phyloP scores from a whole-genome alignment of 2,888 invertebrate genomes.

The Pogonocherus hispidulus region DNA sequence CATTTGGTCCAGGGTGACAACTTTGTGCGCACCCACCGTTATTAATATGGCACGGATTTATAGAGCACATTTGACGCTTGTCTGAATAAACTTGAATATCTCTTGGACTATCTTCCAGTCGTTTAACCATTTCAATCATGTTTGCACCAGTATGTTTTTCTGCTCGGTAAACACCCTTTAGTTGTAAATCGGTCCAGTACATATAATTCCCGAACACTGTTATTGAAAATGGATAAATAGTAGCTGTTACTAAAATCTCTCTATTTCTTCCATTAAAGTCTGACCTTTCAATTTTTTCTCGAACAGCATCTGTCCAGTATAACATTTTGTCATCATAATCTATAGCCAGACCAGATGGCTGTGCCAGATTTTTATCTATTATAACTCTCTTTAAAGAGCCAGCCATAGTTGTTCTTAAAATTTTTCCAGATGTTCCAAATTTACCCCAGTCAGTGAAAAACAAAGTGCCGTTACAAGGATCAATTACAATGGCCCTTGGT shows the following conservation, averaged over 20 bases:
- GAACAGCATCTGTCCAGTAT: slow-evolving; percentile 98
- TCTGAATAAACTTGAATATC: slow-evolving; percentile 91
- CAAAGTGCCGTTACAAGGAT: slow-evolving; percentile 95
- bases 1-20: slow-evolving; percentile 90
- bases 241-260: slow-evolving; percentile 88
- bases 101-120: slow-evolving; percentile 92
- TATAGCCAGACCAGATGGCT: slow-evolving; percentile 95
- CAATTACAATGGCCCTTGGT: slow-evolving; percentile 94
- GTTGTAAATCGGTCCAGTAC: slow-evolving; percentile 96
- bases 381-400: slow-evolving; percentile 92
- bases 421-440: slow-evolving; percentile 93
- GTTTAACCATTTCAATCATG: slow-evolving; percentile 93
- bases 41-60: slow-evolving; percentile 88
- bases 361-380: slow-evolving; percentile 90
- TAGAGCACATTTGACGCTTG: slow-evolving; percentile 82
- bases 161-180: slow-evolving; percentile 94
- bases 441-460: slow-evolving; percentile 98
- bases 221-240: slow-evolving; percentile 96
- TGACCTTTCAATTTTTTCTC: slow-evolving; percentile 95
- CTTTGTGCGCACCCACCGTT: slow-evolving; percentile 97
- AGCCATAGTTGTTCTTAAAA: slow-evolving; percentile 96
- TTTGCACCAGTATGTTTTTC: slow-evolving; percentile 97
- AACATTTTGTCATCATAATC: slow-evolving; percentile 94
- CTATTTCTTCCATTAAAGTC: slow-evolving; percentile 86
- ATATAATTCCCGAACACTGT: slow-evolving; percentile 92